phyloP scores from a whole-genome alignment of 2,113 vertebrate species.

The Hiodon tergisus region DNA sequence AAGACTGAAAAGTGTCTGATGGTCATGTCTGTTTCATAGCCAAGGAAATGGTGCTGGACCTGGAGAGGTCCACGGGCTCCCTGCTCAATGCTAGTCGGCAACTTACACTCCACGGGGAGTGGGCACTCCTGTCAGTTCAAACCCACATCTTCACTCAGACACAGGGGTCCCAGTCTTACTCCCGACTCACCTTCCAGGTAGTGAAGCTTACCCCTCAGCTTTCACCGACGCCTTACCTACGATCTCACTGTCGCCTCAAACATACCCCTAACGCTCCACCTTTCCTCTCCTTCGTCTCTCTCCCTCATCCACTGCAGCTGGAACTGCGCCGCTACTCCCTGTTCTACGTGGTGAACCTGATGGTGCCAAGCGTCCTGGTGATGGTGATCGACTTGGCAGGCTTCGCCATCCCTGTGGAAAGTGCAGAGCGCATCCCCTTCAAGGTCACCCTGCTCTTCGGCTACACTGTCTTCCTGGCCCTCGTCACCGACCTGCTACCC shows the following conservation, averaged over 20 bases:
- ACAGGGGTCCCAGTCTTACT: conserved; percentile 9
- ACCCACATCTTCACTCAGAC: conserved; percentile 10
- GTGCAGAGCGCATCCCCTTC: conserved; percentile 25
- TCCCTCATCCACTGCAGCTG: conserved; percentile 15
- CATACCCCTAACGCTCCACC: neutral
- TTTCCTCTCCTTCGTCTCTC: neutral
- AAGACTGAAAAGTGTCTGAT: neutral
- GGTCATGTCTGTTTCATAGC: neutral
- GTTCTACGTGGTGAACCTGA: conserved; percentile 32
- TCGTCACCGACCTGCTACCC: conserved; percentile 27
- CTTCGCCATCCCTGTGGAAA: conserved; percentile 22
- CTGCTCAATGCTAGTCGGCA: neutral
- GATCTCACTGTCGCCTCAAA: neutral
- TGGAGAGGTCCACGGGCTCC: neutral
- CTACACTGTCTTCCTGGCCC: conserved; percentile 30
- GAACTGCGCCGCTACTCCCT: conserved; percentile 18
- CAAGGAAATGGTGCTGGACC: conserved; percentile 19
- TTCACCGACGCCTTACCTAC: neutral
- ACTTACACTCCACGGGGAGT: conserved; percentile 18
- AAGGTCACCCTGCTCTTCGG: conserved; percentile 30
- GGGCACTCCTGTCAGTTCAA: conserved; percentile 22
- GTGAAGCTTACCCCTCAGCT: neutral
- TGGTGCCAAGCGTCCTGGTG: conserved; percentile 29
- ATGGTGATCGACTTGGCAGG: conserved; percentile 27
- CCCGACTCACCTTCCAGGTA: conserved; percentile 30